phyloP scores from a whole-genome alignment of 1,140 invertebrate genomes.

The Venturia canescens region DNA sequence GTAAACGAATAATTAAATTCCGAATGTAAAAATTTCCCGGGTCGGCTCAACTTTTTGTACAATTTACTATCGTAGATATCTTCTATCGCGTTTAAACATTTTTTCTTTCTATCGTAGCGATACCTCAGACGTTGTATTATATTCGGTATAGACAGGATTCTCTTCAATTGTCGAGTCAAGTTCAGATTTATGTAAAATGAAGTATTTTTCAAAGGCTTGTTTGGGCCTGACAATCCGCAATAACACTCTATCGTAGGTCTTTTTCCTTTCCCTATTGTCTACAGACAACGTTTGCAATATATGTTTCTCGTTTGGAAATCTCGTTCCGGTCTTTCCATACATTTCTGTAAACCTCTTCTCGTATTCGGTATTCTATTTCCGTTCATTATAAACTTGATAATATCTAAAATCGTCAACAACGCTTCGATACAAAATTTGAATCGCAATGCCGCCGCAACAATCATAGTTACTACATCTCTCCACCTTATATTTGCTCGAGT shows the following conservation, averaged over 20 bases:
- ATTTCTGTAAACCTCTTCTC: background rate
- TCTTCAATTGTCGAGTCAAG: constrained; percentile 44
- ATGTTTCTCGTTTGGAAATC: background rate
- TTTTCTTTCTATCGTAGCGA: constrained; percentile 38
- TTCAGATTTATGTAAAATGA: constrained; percentile 29
- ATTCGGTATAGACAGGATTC: constrained; percentile 21
- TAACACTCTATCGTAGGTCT: constrained; percentile 3
- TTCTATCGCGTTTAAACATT: constrained; percentile 39
- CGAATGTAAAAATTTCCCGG: background rate
- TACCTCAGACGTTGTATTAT: constrained; percentile 22
- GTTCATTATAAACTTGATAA: no score
- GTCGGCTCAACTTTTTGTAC: constrained; percentile 16
- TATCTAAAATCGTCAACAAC: no score
- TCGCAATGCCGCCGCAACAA: no score
- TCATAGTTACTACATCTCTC: no score
- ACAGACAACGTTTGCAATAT: background rate
- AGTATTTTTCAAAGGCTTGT: constrained; percentile 17
- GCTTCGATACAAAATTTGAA: no score
- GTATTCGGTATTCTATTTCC: background rate
- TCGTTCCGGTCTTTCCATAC: background rate
- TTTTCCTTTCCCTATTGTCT: no score
- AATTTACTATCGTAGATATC: constrained; percentile 52
- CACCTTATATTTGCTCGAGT: no score
- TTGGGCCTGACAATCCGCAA: constrained; percentile 42
- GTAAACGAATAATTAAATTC: constrained; percentile 47